These are phyloP conservation scores for Lycia hirtaria DNA, from an alignment of 2,888 invertebrate genomes.

Conservation along the genomic window DNA sequence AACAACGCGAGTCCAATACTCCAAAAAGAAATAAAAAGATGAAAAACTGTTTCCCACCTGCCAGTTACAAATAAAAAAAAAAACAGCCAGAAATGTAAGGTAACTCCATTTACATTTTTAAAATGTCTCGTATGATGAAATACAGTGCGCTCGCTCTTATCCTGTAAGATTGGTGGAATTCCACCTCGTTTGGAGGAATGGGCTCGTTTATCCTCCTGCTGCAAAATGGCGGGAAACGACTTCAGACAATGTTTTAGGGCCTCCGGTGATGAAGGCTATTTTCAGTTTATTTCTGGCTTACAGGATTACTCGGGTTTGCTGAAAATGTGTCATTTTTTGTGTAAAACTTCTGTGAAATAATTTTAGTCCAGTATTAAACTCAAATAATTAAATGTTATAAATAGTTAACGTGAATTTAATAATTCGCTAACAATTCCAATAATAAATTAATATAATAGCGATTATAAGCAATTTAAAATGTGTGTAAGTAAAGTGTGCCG, in stretches of 20 bases:
- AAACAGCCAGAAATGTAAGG: constrained; percentile 7
- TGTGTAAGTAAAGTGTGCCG: no score
- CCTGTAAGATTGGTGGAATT: constrained; percentile 30
- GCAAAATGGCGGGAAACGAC: constrained; percentile 14
- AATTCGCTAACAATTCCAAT: no score
- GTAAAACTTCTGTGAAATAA: no score
- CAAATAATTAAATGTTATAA: no score
- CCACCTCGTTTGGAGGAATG: constrained; percentile 48
- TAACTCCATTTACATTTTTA: constrained; percentile 19
- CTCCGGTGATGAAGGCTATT: constrained; percentile 14
- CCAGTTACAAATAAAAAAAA: background rate
- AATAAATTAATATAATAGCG: no score
- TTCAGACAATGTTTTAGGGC: constrained; percentile 12
- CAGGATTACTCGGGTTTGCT: constrained; percentile 1
- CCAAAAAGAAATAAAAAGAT: background rate
- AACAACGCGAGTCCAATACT: background rate
- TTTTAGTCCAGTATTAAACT: no score
- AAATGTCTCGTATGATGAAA: constrained; percentile 23
- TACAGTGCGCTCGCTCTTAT: constrained; percentile 33
- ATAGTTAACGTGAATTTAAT: no score
- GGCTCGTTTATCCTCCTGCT: constrained; percentile 49
- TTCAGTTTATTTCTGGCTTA: constrained; percentile 11
- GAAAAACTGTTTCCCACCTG: background rate
- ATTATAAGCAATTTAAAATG: no score
- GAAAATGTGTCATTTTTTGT: background rate